These are phyloP conservation scores for Margaritifera margaritifera DNA, from an alignment of 2,888 invertebrate species.

Conservation along the genomic window DNA sequence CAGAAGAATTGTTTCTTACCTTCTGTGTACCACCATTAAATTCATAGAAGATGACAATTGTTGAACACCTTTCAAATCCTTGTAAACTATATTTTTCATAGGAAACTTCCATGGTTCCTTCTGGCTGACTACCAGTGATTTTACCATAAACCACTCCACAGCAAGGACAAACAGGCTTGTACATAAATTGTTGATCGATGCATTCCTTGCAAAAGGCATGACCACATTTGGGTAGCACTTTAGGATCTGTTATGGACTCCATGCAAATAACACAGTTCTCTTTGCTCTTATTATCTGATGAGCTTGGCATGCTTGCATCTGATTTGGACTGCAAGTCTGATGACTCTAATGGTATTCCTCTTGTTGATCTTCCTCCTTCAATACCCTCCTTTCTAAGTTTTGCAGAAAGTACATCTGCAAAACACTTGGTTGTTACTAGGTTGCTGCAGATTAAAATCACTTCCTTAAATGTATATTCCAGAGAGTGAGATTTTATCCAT, in stretches of 20 bases:
- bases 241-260: conserved; percentile 14
- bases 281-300: too few relatives aligned
- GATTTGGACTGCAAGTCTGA: too few relatives aligned
- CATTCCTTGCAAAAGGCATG: conserved; percentile 20
- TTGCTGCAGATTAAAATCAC: too few relatives aligned
- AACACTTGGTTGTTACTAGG: too few relatives aligned
- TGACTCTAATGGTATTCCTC: too few relatives aligned
- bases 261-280: conserved; percentile 17
- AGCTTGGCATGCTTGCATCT: too few relatives aligned
- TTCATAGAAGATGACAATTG: conserved; percentile 25
- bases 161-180: conserved; percentile 15
- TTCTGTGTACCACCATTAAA: conserved; percentile 13
- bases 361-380: too few relatives aligned
- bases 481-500: too few relatives aligned
- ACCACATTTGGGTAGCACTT: conserved; percentile 16
- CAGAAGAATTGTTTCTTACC: conserved; percentile 9
- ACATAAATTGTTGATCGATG: conserved; percentile 13
- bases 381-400: too few relatives aligned
- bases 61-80: conserved; percentile 15
- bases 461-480: too few relatives aligned
- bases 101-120: neutral
- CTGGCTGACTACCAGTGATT: too few relatives aligned
- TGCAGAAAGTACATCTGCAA: too few relatives aligned
- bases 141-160: conserved; percentile 18
- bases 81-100: neutral